Evolutionary conservation across 1,140 invertebrate genomes (phyloP).

Genomic region (Arctopsyche grandis): DNA sequence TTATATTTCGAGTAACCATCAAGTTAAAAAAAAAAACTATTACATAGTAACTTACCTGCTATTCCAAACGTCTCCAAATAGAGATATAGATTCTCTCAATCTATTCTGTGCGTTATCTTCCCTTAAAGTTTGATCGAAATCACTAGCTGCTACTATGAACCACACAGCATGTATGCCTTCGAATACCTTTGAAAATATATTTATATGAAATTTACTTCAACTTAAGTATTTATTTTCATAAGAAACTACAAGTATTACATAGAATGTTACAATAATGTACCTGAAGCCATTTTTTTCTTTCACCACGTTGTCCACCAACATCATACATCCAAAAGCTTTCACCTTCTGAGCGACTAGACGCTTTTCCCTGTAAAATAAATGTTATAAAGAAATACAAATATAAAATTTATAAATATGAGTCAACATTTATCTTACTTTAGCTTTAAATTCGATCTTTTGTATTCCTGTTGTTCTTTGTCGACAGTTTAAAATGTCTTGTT

Average conservation of each 20-base stretch:
- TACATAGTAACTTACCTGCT: conserved; percentile 66
- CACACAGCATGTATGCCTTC: conserved; percentile 83
- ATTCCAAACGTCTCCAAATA: conserved; percentile 82
- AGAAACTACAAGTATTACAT: not conserved
- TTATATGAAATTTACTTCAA: not conserved
- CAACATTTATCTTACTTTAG: conserved; percentile 62
- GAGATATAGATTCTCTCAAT: conserved; percentile 74
- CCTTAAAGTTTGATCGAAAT: conserved; percentile 80
- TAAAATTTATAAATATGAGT: not conserved
- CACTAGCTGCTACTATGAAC: conserved; percentile 80
- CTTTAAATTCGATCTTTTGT: conserved; percentile 78
- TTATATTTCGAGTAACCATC: not conserved
- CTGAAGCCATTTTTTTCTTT: conserved; percentile 86
- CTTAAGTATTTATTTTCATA: not conserved
- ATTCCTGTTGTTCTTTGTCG: conserved; percentile 76
- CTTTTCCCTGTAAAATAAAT: no score
- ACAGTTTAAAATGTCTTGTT: conserved; percentile 77
- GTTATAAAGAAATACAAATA: not conserved
- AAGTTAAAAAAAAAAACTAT: no score
- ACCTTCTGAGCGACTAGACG: no score
- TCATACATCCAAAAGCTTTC: conserved; percentile 83
- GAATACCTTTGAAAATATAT: conserved; percentile 71
- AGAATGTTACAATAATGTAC: conserved; percentile 60
- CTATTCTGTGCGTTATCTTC: conserved; percentile 78
- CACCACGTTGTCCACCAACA: conserved; percentile 83